Conservation (phyloP, 1,140 invertebrate species). For the Chionoecetes opilio region DNA sequence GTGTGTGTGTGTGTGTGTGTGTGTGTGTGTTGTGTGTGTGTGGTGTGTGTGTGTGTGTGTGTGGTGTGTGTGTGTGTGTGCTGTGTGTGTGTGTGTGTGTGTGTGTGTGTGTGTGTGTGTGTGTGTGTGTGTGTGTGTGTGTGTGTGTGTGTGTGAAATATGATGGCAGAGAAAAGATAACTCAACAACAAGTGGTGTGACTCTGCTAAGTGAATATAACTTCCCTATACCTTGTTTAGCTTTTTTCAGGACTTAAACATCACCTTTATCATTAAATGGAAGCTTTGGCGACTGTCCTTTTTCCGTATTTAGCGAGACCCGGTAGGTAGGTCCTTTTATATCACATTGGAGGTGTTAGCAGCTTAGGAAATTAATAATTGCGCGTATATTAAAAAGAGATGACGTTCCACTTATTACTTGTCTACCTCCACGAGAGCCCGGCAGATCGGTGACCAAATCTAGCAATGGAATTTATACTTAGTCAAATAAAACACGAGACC, state of each 20-base stretch:
- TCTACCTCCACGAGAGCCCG: background rate
- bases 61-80: background rate
- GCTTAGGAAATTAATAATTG: too few species aligned
- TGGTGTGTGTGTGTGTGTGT: background rate
- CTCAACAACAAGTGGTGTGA: constrained; percentile 3
- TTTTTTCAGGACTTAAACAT: background rate
- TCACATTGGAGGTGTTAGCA: background rate
- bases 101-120: constrained; percentile 35
- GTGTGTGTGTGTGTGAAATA: background rate
- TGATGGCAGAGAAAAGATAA: background rate
- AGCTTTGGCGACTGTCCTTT: background rate
- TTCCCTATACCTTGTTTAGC: background rate
- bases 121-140: background rate
- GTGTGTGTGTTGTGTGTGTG: background rate
- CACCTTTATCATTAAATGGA: background rate
- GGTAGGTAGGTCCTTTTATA: background rate
- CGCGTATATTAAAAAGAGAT: background rate
- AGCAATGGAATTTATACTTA: constrained; percentile 62
- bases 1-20: background rate
- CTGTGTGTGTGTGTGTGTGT: constrained; percentile 28
- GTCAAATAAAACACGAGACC: constrained; percentile 69
- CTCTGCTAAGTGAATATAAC: background rate
- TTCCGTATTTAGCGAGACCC: background rate
- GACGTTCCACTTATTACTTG: background rate
- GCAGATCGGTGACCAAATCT: constrained; percentile 66